Evolutionary conservation across 2,888 invertebrate genomes (phyloP).

Genomic region (Pseudococcus longispinus): DNA sequence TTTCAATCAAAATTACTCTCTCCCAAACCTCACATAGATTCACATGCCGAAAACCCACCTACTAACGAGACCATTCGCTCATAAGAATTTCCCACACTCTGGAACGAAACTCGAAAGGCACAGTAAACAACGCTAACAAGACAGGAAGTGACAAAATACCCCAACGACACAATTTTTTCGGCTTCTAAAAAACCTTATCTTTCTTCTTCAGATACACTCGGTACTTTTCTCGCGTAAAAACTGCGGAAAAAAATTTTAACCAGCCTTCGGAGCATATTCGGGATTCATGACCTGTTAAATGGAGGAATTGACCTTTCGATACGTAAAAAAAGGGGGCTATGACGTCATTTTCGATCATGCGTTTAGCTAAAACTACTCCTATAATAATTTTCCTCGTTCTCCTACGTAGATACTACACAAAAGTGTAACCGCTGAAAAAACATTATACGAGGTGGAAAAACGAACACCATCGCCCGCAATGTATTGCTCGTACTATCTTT

Average conservation of each 20-base stretch:
- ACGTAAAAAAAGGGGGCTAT: background rate
- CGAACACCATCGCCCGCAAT: background rate
- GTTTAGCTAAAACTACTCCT: background rate
- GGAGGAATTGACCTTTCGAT: conserved; percentile 15
- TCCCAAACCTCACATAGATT: no score
- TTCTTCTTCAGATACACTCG: background rate
- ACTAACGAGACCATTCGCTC: no score
- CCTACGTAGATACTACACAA: background rate
- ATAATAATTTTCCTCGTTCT: background rate
- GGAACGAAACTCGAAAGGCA: no score
- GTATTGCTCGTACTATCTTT: no score
- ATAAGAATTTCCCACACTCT: no score
- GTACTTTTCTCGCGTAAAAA: background rate
- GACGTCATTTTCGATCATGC: conserved; percentile 26
- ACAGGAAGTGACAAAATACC: background rate
- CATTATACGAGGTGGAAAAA: background rate
- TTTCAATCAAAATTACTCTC: no score
- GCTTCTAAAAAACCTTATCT: background rate
- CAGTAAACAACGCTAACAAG: background rate
- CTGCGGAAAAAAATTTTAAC: background rate
- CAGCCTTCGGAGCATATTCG: conserved; percentile 5
- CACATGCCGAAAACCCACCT: no score
- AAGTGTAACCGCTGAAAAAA: background rate
- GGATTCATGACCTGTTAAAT: conserved; percentile 20
- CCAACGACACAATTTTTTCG: background rate